Conservation (phyloP, 2,113 vertebrate genomes). For the Pycnonotus jocosus region DNA sequence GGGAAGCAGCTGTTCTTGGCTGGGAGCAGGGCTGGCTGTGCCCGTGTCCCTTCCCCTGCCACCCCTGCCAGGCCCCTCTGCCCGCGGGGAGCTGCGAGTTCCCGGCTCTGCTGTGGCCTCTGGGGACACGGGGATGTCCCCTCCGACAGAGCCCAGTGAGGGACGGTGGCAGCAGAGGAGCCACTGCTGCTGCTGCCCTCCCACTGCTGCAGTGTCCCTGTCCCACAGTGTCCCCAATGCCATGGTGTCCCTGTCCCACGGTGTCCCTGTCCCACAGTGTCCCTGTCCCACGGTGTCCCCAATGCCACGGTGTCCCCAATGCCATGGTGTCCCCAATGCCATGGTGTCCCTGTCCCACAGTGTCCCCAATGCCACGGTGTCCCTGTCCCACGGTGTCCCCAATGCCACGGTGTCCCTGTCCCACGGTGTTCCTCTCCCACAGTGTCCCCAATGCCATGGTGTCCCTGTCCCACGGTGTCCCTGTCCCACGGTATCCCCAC, state of each 20-base stretch:
- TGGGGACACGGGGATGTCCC: fast-evolving
- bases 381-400: not conserved
- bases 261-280: not conserved
- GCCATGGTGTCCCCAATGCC: not conserved
- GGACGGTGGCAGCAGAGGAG: not conserved
- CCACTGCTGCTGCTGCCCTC: not conserved
- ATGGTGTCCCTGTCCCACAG: fast-evolving
- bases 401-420: not conserved
- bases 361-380: too few species aligned
- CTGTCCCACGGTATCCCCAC: not conserved
- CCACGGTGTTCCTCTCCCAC: not conserved
- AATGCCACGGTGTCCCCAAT: fast-evolving
- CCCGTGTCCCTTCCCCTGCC: fast-evolving
- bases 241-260: not conserved
- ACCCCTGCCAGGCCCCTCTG: fast-evolving
- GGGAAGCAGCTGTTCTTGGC: fast-evolving
- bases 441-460: fast-evolving
- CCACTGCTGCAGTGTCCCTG: not conserved
- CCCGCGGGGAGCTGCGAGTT: not conserved
- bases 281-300: not conserved
- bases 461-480: not conserved
- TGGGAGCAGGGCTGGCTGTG: fast-evolving
- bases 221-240: not conserved
- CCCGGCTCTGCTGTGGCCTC: not conserved
- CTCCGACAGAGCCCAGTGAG: fast-evolving